These are phyloP conservation scores for Apteryx mantelli DNA, from an alignment of 2,113 vertebrate genomes.

Conservation along the genomic window DNA sequence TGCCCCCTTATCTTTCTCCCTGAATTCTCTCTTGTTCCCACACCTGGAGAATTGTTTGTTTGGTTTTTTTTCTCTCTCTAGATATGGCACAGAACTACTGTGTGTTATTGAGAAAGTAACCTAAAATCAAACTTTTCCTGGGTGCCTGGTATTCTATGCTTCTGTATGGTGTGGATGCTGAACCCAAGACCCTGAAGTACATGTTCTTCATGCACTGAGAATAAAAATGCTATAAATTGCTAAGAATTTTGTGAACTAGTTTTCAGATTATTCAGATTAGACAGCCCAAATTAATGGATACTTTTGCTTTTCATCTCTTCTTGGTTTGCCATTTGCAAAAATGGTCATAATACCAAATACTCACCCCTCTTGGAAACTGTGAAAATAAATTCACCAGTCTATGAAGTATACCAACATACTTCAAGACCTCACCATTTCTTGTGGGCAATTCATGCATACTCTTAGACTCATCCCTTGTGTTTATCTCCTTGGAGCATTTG, in stretches of 20 bases:
- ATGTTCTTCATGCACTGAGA: not conserved
- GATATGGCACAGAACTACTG: not conserved
- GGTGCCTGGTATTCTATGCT: not conserved
- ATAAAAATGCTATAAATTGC: not conserved
- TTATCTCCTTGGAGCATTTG: not conserved
- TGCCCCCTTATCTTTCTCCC: no score
- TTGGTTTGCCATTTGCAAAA: not conserved
- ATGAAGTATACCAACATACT: not conserved
- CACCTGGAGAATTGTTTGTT: not conserved
- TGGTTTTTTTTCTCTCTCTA: not conserved
- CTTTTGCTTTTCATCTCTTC: not conserved
- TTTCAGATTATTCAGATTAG: not conserved
- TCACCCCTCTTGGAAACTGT: not conserved
- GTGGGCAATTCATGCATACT: not conserved
- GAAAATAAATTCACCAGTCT: accelerated
- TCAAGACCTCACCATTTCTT: not conserved
- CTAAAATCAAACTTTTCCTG: not conserved
- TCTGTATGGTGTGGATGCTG: not conserved
- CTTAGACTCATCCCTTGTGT: not conserved
- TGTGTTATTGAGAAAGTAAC: not conserved
- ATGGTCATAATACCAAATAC: not conserved
- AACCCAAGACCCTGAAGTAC: not conserved
- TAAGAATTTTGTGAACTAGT: not conserved
- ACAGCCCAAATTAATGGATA: not conserved
- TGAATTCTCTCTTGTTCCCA: no score